Conservation (phyloP, 2,888 invertebrate genomes). For the Cheilosia urbana region DNA sequence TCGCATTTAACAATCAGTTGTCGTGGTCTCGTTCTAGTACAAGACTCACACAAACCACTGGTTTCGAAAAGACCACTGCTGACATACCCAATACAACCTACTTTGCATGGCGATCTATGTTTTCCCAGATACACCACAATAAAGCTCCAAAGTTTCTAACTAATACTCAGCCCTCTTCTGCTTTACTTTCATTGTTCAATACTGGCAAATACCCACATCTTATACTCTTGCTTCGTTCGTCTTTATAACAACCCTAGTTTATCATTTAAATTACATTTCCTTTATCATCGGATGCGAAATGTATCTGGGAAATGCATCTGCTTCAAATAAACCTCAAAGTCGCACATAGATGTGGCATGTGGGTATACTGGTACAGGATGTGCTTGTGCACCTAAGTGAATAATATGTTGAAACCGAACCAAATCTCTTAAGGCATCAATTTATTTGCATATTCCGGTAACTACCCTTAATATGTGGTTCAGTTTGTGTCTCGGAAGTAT, state of each 20-base stretch:
- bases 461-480: slow-evolving; percentile 65
- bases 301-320: slow-evolving; percentile 35
- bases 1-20: too few species aligned
- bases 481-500: slow-evolving; percentile 6
- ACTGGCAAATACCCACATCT: background rate
- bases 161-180: too few species aligned
- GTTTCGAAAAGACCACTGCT: too few species aligned
- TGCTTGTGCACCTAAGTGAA: slow-evolving; percentile 53
- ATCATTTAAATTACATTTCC: slow-evolving; percentile 48
- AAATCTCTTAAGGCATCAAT: slow-evolving; percentile 63
- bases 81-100: too few species aligned
- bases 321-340: slow-evolving; percentile 44
- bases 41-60: too few species aligned
- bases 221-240: background rate
- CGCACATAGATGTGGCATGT: slow-evolving; percentile 16
- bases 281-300: slow-evolving; percentile 26
- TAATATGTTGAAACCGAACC: slow-evolving; percentile 62
- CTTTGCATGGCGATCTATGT: too few species aligned
- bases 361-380: background rate
- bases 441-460: slow-evolving; percentile 70
- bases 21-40: too few species aligned
- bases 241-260: background rate
- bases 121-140: too few species aligned
- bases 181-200: background rate
- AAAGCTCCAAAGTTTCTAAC: too few species aligned